Evolutionary conservation across 2,888 invertebrate species (phyloP).

Genomic region (Bugulina stolonifera): DNA sequence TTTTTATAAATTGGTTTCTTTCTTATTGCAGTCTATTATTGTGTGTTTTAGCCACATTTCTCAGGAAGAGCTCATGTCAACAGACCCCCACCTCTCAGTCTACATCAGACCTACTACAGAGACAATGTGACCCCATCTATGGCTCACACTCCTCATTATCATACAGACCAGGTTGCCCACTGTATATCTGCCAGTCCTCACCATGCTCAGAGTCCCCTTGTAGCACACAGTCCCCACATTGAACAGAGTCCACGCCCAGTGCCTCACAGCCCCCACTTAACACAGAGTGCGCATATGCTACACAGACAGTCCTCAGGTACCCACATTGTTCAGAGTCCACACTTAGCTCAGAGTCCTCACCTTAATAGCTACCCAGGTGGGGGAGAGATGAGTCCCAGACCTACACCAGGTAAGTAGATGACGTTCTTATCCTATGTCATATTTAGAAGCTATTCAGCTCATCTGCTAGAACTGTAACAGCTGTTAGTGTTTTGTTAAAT

Average conservation of each 20-base stretch:
- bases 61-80: constrained; percentile 23
- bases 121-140: background rate
- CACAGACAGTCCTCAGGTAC: constrained; percentile 16
- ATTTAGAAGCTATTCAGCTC: too few species aligned
- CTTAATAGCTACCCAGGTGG: background rate
- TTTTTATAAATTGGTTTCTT: too few species aligned
- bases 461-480: too few species aligned
- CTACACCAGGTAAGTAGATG: constrained; percentile 5
- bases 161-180: background rate
- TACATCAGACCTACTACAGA: constrained; percentile 6
- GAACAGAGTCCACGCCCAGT: background rate
- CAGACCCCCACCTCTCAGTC: constrained; percentile 7
- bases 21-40: background rate
- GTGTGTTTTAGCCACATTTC: constrained; percentile 16
- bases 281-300: constrained; percentile 11
- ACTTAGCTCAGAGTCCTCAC: constrained; percentile 15
- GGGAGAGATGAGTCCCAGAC: constrained; percentile 11
- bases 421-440: too few species aligned
- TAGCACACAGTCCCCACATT: background rate
- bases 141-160: background rate
- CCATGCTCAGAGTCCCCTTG: background rate
- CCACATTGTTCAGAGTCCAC: constrained; percentile 12
- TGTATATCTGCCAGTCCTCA: constrained; percentile 12
- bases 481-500: too few species aligned
- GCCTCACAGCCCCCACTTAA: constrained; percentile 1